Evolutionary conservation across 2,888 invertebrate species (phyloP).

Genomic region (Spilarctia lutea): DNA sequence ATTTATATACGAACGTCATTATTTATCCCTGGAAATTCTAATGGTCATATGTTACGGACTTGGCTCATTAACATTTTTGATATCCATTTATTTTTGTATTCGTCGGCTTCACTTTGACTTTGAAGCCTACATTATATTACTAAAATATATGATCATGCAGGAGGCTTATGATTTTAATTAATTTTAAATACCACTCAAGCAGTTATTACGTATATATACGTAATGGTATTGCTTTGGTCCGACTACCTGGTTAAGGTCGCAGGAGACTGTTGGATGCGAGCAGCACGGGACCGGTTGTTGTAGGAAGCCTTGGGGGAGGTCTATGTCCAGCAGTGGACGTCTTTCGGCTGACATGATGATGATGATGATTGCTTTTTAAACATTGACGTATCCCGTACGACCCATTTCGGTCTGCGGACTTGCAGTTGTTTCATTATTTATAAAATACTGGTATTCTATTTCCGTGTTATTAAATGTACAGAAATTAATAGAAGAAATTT

Average conservation of each 20-base stretch:
- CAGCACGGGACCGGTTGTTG: no score
- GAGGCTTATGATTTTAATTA: slow-evolving; percentile 52
- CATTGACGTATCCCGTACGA: slow-evolving; percentile 4
- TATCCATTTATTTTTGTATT: slow-evolving; percentile 34
- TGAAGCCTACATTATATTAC: slow-evolving; percentile 23
- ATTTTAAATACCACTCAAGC: slow-evolving; percentile 58
- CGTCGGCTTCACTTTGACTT: slow-evolving; percentile 32
- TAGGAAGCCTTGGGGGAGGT: no score
- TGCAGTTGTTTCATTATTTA: background rate
- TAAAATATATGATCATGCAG: slow-evolving; percentile 56
- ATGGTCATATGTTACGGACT: slow-evolving; percentile 26
- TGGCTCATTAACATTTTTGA: slow-evolving; percentile 39
- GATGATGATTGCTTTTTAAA: slow-evolving; percentile 5
- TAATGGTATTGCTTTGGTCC: no score
- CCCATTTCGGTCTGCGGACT: slow-evolving; percentile 8
- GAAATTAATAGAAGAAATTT: background rate
- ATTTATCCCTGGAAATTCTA: slow-evolving; percentile 27
- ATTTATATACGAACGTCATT: slow-evolving; percentile 16
- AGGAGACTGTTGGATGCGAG: no score
- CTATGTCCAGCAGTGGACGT: no score
- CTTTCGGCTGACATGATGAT: no score
- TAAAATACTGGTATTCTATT: background rate
- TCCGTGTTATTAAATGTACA: background rate
- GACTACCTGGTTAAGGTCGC: no score
- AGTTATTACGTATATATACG: slow-evolving; percentile 51